These are phyloP conservation scores for Palythoa grandis DNA, from an alignment of 92 coral and sea anemone genomes.

Conservation along the genomic window DNA sequence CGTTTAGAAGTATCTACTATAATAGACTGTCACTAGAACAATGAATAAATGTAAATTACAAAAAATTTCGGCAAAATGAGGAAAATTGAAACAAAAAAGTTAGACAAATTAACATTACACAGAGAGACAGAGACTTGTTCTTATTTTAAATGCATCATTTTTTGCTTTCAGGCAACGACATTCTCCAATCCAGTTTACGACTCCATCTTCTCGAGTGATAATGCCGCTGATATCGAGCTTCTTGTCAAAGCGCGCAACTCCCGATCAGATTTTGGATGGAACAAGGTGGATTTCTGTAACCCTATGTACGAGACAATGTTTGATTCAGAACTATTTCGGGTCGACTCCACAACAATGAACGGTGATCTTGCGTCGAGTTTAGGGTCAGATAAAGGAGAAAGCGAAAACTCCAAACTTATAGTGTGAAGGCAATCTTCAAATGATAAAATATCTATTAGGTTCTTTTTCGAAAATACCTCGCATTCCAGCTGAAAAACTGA, in stretches of 20 bases:
- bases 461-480: background rate
- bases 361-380: conserved; percentile 31
- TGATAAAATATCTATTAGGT: background rate
- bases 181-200: conserved; percentile 98
- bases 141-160: background rate
- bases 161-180: conserved; percentile 68
- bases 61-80: no score
- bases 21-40: no score
- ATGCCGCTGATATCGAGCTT: conserved; percentile 67
- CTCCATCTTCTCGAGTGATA: conserved; percentile 71
- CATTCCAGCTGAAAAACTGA: background rate
- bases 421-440: conserved; percentile 8
- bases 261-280: conserved; percentile 76
- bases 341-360: conserved; percentile 32
- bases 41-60: no score
- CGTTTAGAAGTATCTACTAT: no score
- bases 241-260: conserved; percentile 66
- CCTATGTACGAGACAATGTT: conserved; percentile 91
- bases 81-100: no score
- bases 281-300: conserved; percentile 88
- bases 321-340: conserved; percentile 42
- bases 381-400: conserved; percentile 35
- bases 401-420: conserved; percentile 36
- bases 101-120: no score
- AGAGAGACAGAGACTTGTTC: no score